These are phyloP conservation scores for Coleophora flavipennella DNA, from an alignment of 2,888 invertebrate species.

Conservation along the genomic window DNA sequence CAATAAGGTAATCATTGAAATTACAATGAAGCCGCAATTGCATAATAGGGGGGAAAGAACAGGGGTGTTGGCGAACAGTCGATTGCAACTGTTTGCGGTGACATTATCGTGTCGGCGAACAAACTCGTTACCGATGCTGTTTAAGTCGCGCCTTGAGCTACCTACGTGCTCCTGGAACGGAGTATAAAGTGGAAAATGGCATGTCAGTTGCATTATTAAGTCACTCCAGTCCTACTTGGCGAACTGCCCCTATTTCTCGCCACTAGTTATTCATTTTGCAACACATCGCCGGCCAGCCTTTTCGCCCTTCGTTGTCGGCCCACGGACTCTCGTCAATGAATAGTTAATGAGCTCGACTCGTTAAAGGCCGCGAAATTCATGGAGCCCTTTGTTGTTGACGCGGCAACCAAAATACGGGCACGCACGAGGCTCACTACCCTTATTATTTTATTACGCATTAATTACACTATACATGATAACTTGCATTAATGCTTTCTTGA, in stretches of 20 bases:
- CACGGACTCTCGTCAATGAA: slow-evolving; percentile 59
- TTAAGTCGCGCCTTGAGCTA: slow-evolving; percentile 43
- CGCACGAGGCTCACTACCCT: slow-evolving; percentile 26
- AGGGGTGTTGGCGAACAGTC: slow-evolving; percentile 56
- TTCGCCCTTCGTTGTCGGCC: slow-evolving; percentile 51
- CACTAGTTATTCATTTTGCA: slow-evolving; percentile 71
- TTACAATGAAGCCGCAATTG: slow-evolving; percentile 24
- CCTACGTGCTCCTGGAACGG: slow-evolving; percentile 12
- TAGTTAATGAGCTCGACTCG: slow-evolving; percentile 55
- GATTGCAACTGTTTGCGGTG: slow-evolving; percentile 56
- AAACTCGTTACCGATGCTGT: slow-evolving; percentile 48
- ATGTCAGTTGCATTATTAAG: slow-evolving; percentile 54
- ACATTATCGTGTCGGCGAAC: slow-evolving; percentile 60
- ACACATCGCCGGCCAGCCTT: slow-evolving; percentile 63
- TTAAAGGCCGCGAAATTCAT: slow-evolving; percentile 67
- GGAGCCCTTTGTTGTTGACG: slow-evolving; percentile 39
- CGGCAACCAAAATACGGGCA: slow-evolving; percentile 54
- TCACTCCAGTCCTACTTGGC: slow-evolving; percentile 48
- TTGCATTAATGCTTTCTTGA: no score
- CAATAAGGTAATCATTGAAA: slow-evolving; percentile 15
- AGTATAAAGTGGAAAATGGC: slow-evolving; percentile 23
- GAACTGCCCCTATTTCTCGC: slow-evolving; percentile 69
- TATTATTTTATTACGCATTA: no score
- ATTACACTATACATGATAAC: no score
- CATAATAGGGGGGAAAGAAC: slow-evolving; percentile 31